phyloP scores from a whole-genome alignment of 1,140 invertebrate species.

The Tribolium madens region DNA sequence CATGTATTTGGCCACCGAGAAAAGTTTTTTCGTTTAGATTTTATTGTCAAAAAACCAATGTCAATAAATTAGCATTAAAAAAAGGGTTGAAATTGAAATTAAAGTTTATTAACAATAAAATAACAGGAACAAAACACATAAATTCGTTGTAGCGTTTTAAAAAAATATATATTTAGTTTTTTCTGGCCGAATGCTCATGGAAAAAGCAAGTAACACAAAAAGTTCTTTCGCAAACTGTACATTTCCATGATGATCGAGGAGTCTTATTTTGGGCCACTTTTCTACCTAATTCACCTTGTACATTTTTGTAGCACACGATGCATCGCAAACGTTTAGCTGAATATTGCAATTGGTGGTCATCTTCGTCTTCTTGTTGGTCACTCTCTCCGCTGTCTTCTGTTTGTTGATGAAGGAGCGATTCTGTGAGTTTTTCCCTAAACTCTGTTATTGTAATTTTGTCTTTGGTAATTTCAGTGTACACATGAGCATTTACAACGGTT shows the following conservation, averaged over 20 bases:
- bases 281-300: not conserved
- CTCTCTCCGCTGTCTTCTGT: not conserved
- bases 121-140: too few relatives aligned
- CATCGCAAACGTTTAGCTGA: not conserved
- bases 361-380: not conserved
- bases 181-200: too few relatives aligned
- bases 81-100: too few relatives aligned
- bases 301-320: constrained; percentile 3
- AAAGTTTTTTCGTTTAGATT: too few relatives aligned
- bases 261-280: not conserved
- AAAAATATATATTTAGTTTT: too few relatives aligned
- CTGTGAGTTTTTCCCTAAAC: constrained; percentile 9
- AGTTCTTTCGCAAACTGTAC: constrained; percentile 17
- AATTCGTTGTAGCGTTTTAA: too few relatives aligned
- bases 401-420: constrained; percentile 6
- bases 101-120: too few relatives aligned
- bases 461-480: constrained; percentile 41
- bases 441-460: constrained; percentile 17
- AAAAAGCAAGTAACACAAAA: constrained; percentile 18
- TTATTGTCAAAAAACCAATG: too few relatives aligned
- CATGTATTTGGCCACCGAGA: too few relatives aligned
- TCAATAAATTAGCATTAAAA: too few relatives aligned
- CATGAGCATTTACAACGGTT: constrained; percentile 59
- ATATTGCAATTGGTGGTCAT: not conserved
- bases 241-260: not conserved